Evolutionary conservation across 2,888 invertebrate species (phyloP).

Genomic region (Bursaphelenchus okinawaensis): DNA sequence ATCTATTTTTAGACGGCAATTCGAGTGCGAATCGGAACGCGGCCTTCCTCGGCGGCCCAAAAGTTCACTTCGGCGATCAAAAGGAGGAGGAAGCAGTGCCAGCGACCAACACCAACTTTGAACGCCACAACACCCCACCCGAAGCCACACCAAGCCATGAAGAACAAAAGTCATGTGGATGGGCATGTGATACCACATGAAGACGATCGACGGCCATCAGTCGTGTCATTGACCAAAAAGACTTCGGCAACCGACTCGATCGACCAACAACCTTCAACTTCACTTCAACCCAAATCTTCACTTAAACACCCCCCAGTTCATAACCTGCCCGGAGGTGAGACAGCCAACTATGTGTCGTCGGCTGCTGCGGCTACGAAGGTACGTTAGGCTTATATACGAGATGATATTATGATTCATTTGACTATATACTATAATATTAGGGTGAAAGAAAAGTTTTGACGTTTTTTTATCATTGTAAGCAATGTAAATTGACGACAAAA

Average conservation of each 20-base stretch:
- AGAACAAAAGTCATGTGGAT: constrained; percentile 57
- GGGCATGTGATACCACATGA: constrained; percentile 59
- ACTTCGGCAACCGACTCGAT: constrained; percentile 4
- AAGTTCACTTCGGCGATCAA: constrained; percentile 56
- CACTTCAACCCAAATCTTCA: constrained; percentile 22
- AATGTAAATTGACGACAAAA: too few species aligned
- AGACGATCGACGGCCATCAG: constrained; percentile 29
- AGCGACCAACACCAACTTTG: constrained; percentile 59
- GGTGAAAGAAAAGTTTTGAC: too few species aligned
- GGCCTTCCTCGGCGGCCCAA: constrained; percentile 55
- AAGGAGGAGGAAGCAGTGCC: constrained; percentile 53
- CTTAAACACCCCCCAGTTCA: constrained; percentile 34
- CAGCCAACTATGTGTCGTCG: constrained; percentile 11
- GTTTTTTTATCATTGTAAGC: too few species aligned
- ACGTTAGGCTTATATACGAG: too few species aligned
- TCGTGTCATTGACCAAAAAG: constrained; percentile 28
- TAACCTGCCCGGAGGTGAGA: constrained; percentile 13
- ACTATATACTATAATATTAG: too few species aligned
- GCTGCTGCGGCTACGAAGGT: constrained; percentile 15
- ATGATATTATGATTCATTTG: too few species aligned
- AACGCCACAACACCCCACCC: constrained; percentile 92
- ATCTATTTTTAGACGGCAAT: not conserved
- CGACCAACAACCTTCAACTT: not conserved
- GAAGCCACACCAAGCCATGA: constrained; percentile 44
- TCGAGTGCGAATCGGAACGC: not conserved